A percentile compares a stretch with the other conserved stretches of the same genome.
Evolutionary conservation across 2,797 vertebrate species (phyloP).

Genomic region (Tiaroga cobitis): DNA sequence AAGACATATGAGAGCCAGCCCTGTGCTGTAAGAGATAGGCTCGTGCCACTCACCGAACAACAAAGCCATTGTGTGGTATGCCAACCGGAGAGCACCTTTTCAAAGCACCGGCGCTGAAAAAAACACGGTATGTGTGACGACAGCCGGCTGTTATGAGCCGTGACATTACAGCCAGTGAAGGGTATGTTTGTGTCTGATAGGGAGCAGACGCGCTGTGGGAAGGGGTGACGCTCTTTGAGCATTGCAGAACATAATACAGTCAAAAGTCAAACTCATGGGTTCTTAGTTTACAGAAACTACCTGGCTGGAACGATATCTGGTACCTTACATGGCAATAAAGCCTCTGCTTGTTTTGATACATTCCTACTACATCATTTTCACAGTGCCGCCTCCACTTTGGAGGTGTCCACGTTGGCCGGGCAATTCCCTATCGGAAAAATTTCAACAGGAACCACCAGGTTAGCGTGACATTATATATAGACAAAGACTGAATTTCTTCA

Average conservation of each 20-base stretch:
- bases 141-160: constrained; percentile 42
- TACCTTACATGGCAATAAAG: constrained; percentile 1
- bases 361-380: constrained; percentile 1
- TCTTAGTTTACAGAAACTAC: constrained; percentile 38
- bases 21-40: constrained; percentile 54
- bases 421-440: neutral
- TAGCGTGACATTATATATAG: neutral
- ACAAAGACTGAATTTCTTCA: neutral
- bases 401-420: neutral
- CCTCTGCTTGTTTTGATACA: constrained; percentile 11
- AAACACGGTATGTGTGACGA: constrained; percentile 49
- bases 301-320: constrained; percentile 5
- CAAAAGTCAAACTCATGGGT: constrained; percentile 34
- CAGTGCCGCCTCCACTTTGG: neutral
- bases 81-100: constrained; percentile 46
- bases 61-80: constrained; percentile 55
- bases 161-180: constrained; percentile 36
- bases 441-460: neutral
- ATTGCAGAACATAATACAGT: constrained; percentile 36
- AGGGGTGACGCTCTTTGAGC: constrained; percentile 19
- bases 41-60: constrained; percentile 47
- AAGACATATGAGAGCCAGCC: constrained; percentile 52
- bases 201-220: constrained; percentile 1
- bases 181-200: constrained; percentile 31
- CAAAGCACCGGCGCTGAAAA: constrained; percentile 41